Percentiles rank a stretch among this genome's conserved stretches.
Conservation (phyloP, 2,888 invertebrate genomes). For the Amphipyra tragopoginis region DNA sequence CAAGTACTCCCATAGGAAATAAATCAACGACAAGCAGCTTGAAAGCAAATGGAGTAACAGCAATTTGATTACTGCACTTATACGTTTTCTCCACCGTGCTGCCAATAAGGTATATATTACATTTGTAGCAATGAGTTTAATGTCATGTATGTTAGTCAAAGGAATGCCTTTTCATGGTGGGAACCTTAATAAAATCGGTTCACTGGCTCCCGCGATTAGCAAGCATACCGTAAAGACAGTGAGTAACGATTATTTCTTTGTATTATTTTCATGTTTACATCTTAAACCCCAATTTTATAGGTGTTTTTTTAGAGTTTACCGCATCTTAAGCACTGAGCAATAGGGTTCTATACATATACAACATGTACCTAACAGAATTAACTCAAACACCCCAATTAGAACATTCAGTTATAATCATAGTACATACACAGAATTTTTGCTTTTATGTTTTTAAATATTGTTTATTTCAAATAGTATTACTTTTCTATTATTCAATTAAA, state of each 20-base stretch:
- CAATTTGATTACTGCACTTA: constrained; percentile 46
- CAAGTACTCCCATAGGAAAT: constrained; percentile 18
- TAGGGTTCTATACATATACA: too few relatives aligned
- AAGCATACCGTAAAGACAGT: constrained; percentile 40
- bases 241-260: constrained; percentile 43
- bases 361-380: too few relatives aligned
- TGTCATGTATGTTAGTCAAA: constrained; percentile 48
- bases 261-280: constrained; percentile 19
- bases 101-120: background rate
- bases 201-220: constrained; percentile 52
- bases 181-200: constrained; percentile 54
- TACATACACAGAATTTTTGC: too few relatives aligned
- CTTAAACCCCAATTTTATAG: background rate
- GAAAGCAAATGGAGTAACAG: constrained; percentile 41
- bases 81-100: constrained; percentile 19
- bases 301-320: constrained; percentile 4
- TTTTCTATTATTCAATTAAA: too few relatives aligned
- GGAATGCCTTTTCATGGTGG: constrained; percentile 32
- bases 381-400: too few relatives aligned
- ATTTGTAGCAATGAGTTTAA: constrained; percentile 28
- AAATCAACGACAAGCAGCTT: constrained; percentile 32
- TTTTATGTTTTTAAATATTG: too few relatives aligned
- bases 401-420: too few relatives aligned
- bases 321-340: background rate
- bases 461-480: too few relatives aligned